Base-by-base conservation (phyloP, 92 coral and sea anemone genomes). In the Galaxea fascicularis region DNA sequence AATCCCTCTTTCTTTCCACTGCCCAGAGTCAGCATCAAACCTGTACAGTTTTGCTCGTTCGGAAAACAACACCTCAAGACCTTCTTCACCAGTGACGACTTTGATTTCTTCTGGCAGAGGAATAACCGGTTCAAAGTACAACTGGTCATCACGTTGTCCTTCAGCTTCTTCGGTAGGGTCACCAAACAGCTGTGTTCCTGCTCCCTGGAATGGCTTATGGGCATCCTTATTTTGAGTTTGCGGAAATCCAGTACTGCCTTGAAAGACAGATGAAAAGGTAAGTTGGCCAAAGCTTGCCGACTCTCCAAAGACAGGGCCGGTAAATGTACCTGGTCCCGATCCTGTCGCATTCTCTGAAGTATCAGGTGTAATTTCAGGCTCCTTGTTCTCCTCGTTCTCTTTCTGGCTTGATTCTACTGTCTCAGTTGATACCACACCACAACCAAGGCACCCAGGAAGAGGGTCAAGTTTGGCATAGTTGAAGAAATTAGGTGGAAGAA, bases 1-100 rank as follows among this genome's bases (percentile, higher is more conserved):
- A 44, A 89, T 44, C n/a, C 99, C 99, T 82, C 99, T 87, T 69
- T 97, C 99, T 65, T 97, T 97, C 99, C 99, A 97, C 89, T 90
- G 90, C n/a, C 79, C 65, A 24, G 90, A 79, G 26, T 85, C 86
- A 0, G 41, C 78, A 76, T 94, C 98, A 89, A 92, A 97, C 39
- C 99, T 88, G 87, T 89, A 97, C 52, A 97, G 87, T 76, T 87
- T 87, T 47, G 98, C 98, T 84, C 98, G 83, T 66, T 93, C 96
- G 54, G 90, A 87, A 76, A 97, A 97, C 89, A 88, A 47, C 39
- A 93, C 81, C 52, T 89, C 88, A 44, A 92, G 91, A 30, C 89
- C 95, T 85, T 97, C 99, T 57, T 97, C 99, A 22, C 99, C 99
- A 47, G 99, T 93, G 14, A 74, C 88, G 18, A 74, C 85, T 47